Conservation (phyloP, 1,140 invertebrate species). For the Heliconius eleuchia region DNA sequence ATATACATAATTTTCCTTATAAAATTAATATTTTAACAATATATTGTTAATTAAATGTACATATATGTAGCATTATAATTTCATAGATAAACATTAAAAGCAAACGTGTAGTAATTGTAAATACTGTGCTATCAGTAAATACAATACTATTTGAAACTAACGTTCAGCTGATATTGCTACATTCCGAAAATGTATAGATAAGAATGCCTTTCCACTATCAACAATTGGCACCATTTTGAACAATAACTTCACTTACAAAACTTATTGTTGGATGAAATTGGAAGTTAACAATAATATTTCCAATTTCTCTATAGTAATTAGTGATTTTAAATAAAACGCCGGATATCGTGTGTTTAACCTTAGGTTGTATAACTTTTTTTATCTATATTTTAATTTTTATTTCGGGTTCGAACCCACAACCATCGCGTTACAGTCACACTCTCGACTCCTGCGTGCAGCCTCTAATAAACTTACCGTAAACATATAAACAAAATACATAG, state of each 20-base stretch:
- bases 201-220: slow-evolving; percentile 9
- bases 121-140: background rate
- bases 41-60: too few relatives aligned
- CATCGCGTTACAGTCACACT: too few relatives aligned
- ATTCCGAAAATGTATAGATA: slow-evolving; percentile 18
- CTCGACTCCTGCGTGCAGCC: too few relatives aligned
- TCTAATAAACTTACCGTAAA: background rate
- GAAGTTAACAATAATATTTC: too few relatives aligned
- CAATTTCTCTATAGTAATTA: too few relatives aligned
- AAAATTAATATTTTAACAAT: too few relatives aligned
- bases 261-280: background rate
- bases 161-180: slow-evolving; percentile 21
- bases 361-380: too few relatives aligned
- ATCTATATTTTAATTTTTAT: too few relatives aligned
- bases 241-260: background rate
- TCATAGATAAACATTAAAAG: background rate
- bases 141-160: slow-evolving; percentile 8
- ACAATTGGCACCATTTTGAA: background rate
- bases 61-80: background rate
- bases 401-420: too few relatives aligned
- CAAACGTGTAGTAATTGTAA: background rate
- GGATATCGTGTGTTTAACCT: too few relatives aligned
- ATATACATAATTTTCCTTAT: too few relatives aligned
- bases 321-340: too few relatives aligned
- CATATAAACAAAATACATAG: background rate